Conservation (phyloP, 2,797 vertebrate species). For the Petrocephalus sullivani region DNA sequence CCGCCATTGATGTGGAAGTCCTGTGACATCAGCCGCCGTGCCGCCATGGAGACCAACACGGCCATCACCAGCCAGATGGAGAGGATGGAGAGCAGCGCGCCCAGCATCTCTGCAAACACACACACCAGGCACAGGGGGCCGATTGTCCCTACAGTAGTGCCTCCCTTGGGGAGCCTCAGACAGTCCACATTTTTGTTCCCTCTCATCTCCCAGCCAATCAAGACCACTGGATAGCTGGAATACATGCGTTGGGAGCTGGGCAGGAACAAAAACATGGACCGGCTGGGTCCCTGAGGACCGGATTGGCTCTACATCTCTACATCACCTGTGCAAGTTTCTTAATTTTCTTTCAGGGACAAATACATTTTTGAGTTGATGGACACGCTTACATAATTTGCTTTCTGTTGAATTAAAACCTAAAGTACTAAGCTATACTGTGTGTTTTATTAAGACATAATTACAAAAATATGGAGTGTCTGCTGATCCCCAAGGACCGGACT, state of each 20-base stretch:
- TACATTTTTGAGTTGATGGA: not conserved
- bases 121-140: not conserved
- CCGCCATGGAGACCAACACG: slow-evolving; percentile 71
- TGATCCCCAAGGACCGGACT: not conserved
- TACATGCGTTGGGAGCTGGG: not conserved
- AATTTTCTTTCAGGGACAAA: not conserved
- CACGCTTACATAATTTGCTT: not conserved
- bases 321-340: not conserved
- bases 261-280: not conserved
- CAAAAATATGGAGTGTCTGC: not conserved
- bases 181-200: not conserved
- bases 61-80: slow-evolving; percentile 84
- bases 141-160: not conserved
- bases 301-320: not conserved
- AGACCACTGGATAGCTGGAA: not conserved
- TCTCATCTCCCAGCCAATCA: not conserved
- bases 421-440: not conserved
- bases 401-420: not conserved
- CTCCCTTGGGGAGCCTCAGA: not conserved
- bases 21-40: slow-evolving; percentile 65
- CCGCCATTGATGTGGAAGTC: slow-evolving; percentile 72
- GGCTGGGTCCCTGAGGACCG: not conserved
- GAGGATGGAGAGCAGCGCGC: slow-evolving; percentile 74
- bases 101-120: slow-evolving; percentile 73
- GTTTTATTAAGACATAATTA: not conserved